Conservation (phyloP, 1,140 invertebrate genomes). For the Lordiphosa mommai region DNA sequence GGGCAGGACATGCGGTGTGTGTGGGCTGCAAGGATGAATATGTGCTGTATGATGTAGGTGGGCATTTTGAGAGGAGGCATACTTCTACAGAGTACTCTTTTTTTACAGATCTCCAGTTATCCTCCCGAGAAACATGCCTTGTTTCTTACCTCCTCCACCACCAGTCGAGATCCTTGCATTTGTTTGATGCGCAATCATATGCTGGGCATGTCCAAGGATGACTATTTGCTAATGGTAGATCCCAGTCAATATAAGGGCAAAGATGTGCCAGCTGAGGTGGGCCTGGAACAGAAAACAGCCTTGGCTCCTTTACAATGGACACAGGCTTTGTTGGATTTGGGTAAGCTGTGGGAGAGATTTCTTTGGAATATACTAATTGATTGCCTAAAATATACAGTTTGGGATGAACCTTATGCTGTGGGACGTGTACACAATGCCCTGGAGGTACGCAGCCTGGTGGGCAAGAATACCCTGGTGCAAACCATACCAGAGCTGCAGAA, state of each 20-base stretch:
- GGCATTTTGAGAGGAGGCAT: no score
- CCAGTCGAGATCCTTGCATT: constrained; percentile 89
- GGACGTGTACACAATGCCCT: constrained; percentile 90
- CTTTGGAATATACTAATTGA: not conserved
- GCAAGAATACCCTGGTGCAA: constrained; percentile 87
- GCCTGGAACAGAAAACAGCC: constrained; percentile 39
- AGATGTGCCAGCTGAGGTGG: constrained; percentile 26
- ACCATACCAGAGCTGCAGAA: constrained; percentile 86
- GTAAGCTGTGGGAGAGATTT: constrained; percentile 17
- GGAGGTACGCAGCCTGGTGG: constrained; percentile 90
- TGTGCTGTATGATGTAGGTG: constrained; percentile 86
- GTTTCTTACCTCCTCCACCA: constrained; percentile 89
- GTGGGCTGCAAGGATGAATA: constrained; percentile 93
- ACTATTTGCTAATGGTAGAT: constrained; percentile 66
- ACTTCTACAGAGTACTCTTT: not conserved
- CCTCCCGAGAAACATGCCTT: constrained; percentile 80
- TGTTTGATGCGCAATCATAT: constrained; percentile 82
- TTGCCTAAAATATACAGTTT: constrained; percentile 83
- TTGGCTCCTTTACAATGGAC: constrained; percentile 55
- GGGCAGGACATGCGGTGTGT: constrained; percentile 91
- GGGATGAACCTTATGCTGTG: constrained; percentile 94
- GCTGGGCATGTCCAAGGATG: constrained; percentile 71
- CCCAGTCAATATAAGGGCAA: constrained; percentile 41
- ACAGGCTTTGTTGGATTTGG: constrained; percentile 53
- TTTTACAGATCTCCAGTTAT: constrained; percentile 47